These are phyloP conservation scores for Cinclus cinclus DNA, from an alignment of 2,113 vertebrate species.

Conservation along the genomic window DNA sequence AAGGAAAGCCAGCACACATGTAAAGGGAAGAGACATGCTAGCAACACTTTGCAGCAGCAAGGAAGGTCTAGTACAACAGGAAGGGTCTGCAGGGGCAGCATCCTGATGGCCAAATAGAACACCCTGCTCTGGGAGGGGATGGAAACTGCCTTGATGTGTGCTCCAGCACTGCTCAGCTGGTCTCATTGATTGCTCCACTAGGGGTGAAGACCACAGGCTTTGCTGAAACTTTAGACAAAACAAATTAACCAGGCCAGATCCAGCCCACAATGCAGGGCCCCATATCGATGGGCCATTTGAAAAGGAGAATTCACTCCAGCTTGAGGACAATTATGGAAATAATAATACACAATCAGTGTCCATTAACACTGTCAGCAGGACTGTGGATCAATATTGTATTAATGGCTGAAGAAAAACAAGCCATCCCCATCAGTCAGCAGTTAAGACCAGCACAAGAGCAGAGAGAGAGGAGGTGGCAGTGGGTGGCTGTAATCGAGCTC, in stretches of 20 bases:
- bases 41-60: background rate
- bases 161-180: background rate
- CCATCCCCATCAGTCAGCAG: background rate
- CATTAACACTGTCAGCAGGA: constrained; percentile 40
- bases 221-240: constrained; percentile 23
- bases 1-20: background rate
- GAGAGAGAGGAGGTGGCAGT: background rate
- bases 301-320: constrained; percentile 48
- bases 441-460: background rate
- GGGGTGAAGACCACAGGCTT: constrained; percentile 12
- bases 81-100: background rate
- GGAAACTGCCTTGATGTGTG: background rate
- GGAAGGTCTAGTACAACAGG: background rate
- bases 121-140: background rate
- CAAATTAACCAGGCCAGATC: constrained; percentile 37
- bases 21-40: accelerated
- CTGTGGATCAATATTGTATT: constrained; percentile 50
- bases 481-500: background rate
- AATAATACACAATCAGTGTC: constrained; percentile 64
- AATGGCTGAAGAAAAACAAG: constrained; percentile 53
- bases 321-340: constrained; percentile 64
- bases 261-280: background rate
- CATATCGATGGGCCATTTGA: constrained; percentile 17
- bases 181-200: background rate
- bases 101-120: background rate